Base-by-base conservation (phyloP, 2,888 invertebrate species). In the Salticus scenicus region DNA sequence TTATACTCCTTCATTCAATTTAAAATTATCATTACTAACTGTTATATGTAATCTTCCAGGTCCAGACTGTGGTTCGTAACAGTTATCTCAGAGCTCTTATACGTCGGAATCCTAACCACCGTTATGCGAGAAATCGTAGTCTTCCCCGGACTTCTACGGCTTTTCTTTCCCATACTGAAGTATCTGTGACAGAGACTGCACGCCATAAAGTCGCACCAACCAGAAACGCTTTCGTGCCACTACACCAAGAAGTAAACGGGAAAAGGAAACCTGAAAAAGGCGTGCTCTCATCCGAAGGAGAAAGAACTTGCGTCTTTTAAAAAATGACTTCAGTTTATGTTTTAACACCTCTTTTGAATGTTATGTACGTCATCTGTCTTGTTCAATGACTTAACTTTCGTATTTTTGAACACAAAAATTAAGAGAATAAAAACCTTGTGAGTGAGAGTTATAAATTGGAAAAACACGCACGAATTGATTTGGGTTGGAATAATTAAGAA, bases 71-170 rank as follows among this genome's bases (percentile, higher is more conserved):
- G 4, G 33, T 89, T 0, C 84, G 88, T 30, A 87, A 88, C 69
- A 83, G 87, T 30, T 88, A 88, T 47, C 47, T 88, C 78, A 41
- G 88, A 10, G 85, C 88, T 1, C 84, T 88, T 12, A 83, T 88
- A 8, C 83, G 88, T 7, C 78, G 84, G 1, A 88, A 88, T 74
- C 88, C 88, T 20, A 88, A 88, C 37, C 82, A 75, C 37, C 78
- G 75, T 24, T 88, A 85, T 37, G 76, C 31, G 4, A 33, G 87
- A 7, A 76, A 71, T 27, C 30, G 81, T 12, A 82, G 87, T 28
- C 41, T 78, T 0, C 82, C 81, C 0, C 42, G 82, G 4, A 82
- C 87, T 2, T 87, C 87, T 1, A 78, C 77, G 10, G 82, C 87
- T 0, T 87, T 82, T 57, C 66, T 87, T 8, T 81, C 87, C 7